phyloP scores from a whole-genome alignment of 2,113 vertebrate species.

The Platysternon megacephalum region DNA sequence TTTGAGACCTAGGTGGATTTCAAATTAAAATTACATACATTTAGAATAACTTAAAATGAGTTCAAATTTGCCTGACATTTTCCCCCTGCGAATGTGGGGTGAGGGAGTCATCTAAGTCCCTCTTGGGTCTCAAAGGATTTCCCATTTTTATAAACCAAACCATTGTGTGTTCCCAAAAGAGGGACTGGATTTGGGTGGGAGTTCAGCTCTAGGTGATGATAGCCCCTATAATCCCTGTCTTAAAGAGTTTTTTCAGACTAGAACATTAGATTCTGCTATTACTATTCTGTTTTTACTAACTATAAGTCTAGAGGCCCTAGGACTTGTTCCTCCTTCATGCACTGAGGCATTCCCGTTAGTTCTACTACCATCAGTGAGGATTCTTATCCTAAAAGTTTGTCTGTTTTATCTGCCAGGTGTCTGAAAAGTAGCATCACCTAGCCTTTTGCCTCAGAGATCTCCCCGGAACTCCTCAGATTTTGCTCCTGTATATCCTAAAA shows the following conservation, averaged over 20 bases:
- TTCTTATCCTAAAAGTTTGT: not conserved
- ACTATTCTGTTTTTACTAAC: accelerated
- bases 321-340: not conserved
- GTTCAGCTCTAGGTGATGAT: not conserved
- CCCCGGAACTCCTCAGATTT: not conserved
- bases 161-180: not conserved
- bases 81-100: not conserved
- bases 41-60: not conserved
- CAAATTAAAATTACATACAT: not conserved
- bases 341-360: not conserved
- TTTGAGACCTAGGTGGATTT: not conserved
- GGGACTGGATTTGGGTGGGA: not conserved
- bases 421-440: not conserved
- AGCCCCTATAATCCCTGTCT: not conserved
- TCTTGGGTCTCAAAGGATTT: accelerated
- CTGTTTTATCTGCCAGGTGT: accelerated
- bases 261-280: not conserved
- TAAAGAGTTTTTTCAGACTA: not conserved
- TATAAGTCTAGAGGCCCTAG: not conserved
- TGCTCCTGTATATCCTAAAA: not conserved
- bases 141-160: not conserved
- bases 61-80: not conserved
- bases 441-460: not conserved
- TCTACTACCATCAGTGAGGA: not conserved
- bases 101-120: not conserved